Base-by-base conservation (phyloP, 35 echinoderm and acorn worm species). In the Heliocidaris tuberculata region DNA sequence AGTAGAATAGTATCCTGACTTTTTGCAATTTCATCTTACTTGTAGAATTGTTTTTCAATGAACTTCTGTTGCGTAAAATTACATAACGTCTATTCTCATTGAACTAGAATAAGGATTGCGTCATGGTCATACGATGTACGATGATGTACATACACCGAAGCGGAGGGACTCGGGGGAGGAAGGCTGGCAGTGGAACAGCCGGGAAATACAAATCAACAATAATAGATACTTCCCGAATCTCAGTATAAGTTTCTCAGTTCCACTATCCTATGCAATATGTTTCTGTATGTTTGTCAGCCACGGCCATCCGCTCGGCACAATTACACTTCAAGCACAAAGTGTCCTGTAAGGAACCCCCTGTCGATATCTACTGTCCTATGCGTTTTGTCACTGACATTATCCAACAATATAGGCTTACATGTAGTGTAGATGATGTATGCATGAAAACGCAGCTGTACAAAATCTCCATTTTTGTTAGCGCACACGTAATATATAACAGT, bases 121-220 rank as follows among this genome's bases (percentile, higher is more conserved):
- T 78, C 19, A 78, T 78, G 65, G 27, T 78, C 65, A 78, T 24
- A n/a, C 27, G 65, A 78, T 42, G 35, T 24, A n/a, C 27, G 65
- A 78, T 42, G 35, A 42, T 3, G 3, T 42, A 78, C 4, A 78
- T 60, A 60, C 27, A n/a, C 65, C 21, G 65, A 78, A 78, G 65
- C 65, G 65, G 27, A n/a, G 27, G 65, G 19, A 78, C 65, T 78
- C 65, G 21, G 27, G 65, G 65, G 87, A 48, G 87, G 31, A 89
- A 89, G 19, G 32, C 87, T 89, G 87, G 85, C 85, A 89, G 15
- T 47, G 31, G 87, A 47, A 32, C 47, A 48, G 87, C 87, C 87
- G 87, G 87, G 87, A 89, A 89, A 89, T 48, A 32, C 87, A 89
- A 89, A 89, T 89, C 87, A 89, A 89, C 87, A 89, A 89, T 89